These are phyloP conservation scores for Malurus splendens DNA, from an alignment of 2,797 vertebrate species.

Conservation along the genomic window DNA sequence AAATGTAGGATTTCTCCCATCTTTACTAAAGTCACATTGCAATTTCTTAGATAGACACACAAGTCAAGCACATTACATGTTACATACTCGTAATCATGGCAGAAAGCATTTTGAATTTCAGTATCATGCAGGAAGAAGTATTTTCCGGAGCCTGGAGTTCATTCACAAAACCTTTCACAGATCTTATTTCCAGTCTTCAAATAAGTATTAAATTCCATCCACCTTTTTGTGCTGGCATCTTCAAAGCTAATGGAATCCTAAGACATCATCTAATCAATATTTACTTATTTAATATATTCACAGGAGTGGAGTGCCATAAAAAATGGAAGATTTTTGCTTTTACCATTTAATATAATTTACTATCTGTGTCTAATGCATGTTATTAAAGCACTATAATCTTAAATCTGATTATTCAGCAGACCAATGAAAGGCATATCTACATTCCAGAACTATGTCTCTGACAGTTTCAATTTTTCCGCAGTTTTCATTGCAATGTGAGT, in stretches of 20 bases:
- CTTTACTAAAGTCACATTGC: neutral
- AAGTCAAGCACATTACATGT: neutral
- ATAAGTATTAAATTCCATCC: neutral
- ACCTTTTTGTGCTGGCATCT: neutral
- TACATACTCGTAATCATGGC: neutral
- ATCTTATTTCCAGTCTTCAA: neutral
- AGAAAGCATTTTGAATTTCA: neutral
- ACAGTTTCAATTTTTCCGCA: slow-evolving; percentile 11
- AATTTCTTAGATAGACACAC: neutral
- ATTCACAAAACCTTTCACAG: neutral
- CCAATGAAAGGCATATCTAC: neutral
- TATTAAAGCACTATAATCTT: slow-evolving; percentile 24
- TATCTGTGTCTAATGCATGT: neutral
- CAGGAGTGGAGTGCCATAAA: neutral
- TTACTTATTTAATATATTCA: slow-evolving; percentile 32
- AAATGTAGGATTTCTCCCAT: neutral
- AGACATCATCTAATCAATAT: slow-evolving; percentile 30
- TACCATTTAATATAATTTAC: slow-evolving; percentile 42
- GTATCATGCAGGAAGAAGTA: neutral
- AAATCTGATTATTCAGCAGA: slow-evolving; percentile 29
- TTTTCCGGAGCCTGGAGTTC: neutral
- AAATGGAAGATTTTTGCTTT: slow-evolving; percentile 23
- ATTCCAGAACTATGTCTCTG: neutral
- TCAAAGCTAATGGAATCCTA: slow-evolving; percentile 5
- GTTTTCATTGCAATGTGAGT: neutral